A percentile compares a stretch with the other conserved stretches of the same genome.
phyloP scores from a whole-genome alignment of 2,888 invertebrate genomes.

The Lamellibrachia satsuma region DNA sequence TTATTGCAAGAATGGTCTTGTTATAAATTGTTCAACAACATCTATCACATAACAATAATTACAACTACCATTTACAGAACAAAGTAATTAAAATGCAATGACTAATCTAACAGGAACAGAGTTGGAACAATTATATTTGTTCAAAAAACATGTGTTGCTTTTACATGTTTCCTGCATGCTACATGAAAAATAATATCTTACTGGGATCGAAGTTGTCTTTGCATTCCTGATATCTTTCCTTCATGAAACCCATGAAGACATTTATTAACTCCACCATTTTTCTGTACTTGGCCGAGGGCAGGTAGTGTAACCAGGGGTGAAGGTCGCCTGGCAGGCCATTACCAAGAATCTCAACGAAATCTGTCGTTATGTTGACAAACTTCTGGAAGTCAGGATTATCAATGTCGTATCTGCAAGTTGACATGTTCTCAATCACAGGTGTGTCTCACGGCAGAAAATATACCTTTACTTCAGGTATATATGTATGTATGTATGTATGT shows the following conservation, averaged over 20 bases:
- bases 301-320: conserved; percentile 20
- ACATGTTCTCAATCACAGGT: neutral
- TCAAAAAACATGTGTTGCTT: too few relatives aligned
- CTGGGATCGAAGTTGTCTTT: conserved; percentile 18
- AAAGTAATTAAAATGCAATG: too few relatives aligned
- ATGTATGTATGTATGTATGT: too few relatives aligned
- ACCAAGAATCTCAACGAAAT: neutral
- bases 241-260: neutral
- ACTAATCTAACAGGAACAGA: too few relatives aligned
- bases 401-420: neutral
- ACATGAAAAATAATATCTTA: neutral
- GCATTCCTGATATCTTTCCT: neutral
- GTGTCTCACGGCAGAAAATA: neutral
- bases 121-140: too few relatives aligned
- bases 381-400: conserved; percentile 20
- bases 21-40: too few relatives aligned
- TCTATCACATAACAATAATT: too few relatives aligned
- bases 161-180: too few relatives aligned
- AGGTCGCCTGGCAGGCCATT: conserved; percentile 18
- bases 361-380: conserved; percentile 20
- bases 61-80: too few relatives aligned
- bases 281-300: conserved; percentile 14
- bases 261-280: neutral
- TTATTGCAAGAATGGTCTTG: too few relatives aligned
- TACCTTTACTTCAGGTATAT: neutral